A percentile compares a stretch with the other conserved stretches of the same genome.
These are phyloP conservation scores for Erebia palarica DNA, from an alignment of 2,888 invertebrate genomes.

Conservation along the genomic window DNA sequence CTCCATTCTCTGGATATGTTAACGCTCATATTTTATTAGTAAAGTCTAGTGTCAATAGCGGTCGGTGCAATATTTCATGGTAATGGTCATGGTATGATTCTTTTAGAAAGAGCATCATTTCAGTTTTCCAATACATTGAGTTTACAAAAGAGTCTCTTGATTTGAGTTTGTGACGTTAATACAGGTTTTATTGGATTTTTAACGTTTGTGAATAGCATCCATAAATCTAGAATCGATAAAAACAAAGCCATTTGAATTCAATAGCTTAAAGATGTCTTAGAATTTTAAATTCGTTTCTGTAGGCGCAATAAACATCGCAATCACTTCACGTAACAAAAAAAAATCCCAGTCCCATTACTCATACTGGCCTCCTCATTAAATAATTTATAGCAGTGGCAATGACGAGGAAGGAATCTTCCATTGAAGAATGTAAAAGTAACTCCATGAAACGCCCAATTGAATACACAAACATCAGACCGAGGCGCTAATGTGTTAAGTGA, in stretches of 20 bases:
- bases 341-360: constrained; percentile 5
- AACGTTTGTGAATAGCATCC: not conserved
- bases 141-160: too few relatives aligned
- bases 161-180: too few relatives aligned
- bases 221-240: not conserved
- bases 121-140: too few relatives aligned
- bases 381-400: constrained; percentile 23
- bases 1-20: too few relatives aligned
- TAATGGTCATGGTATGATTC: too few relatives aligned
- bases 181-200: too few relatives aligned
- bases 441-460: constrained; percentile 37
- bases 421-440: constrained; percentile 42
- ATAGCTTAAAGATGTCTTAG: not conserved
- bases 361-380: constrained; percentile 15
- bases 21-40: too few relatives aligned
- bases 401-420: constrained; percentile 55
- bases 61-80: too few relatives aligned
- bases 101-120: too few relatives aligned
- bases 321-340: constrained; percentile 14
- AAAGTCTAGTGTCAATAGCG: too few relatives aligned
- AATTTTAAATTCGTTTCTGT: not conserved
- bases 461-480: constrained; percentile 40
- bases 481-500: constrained; percentile 47
- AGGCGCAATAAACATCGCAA: not conserved
- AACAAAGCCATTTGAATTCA: not conserved